Evolutionary conservation across 2,888 invertebrate species (phyloP).

Genomic region (Sclerodermus sp.): DNA sequence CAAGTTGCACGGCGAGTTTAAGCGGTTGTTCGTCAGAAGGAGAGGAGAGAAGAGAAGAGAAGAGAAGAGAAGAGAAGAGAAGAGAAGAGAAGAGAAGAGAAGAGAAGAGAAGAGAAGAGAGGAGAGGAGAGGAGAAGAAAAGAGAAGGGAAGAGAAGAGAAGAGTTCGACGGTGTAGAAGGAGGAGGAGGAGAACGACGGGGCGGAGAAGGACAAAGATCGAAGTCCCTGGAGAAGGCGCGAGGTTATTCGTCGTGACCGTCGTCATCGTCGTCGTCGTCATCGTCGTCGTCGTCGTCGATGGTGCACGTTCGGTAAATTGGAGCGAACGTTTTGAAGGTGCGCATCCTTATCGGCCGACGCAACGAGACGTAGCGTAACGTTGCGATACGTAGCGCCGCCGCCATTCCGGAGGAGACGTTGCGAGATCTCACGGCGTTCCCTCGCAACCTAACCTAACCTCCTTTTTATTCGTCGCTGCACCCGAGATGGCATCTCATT

Average conservation of each 20-base stretch:
- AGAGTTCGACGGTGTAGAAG: too few relatives aligned
- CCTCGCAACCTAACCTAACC: too few relatives aligned
- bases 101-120: constrained; percentile 10
- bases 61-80: not conserved
- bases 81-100: not conserved
- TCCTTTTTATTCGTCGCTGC: too few relatives aligned
- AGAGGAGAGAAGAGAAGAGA: not conserved
- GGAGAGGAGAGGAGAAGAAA: constrained; percentile 18
- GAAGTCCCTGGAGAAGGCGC: constrained; percentile 18
- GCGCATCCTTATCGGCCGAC: constrained; percentile 9
- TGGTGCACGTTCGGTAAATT: constrained; percentile 11
- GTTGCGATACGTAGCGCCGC: too few relatives aligned
- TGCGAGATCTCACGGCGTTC: too few relatives aligned
- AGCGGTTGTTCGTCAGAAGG: not conserved
- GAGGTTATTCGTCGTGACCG: constrained; percentile 5
- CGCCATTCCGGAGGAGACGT: too few relatives aligned
- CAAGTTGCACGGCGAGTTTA: constrained; percentile 26
- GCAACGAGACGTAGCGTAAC: too few relatives aligned
- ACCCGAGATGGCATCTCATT: too few relatives aligned
- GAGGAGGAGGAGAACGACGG: too few relatives aligned
- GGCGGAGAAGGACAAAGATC: too few relatives aligned
- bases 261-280: too few relatives aligned
- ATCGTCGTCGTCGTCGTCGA: too few relatives aligned
- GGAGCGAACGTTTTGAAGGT: constrained; percentile 5
- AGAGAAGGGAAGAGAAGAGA: constrained; percentile 3